Evolutionary conservation across 2,797 vertebrate genomes (phyloP).

Genomic region (Sebastes cheni): DNA sequence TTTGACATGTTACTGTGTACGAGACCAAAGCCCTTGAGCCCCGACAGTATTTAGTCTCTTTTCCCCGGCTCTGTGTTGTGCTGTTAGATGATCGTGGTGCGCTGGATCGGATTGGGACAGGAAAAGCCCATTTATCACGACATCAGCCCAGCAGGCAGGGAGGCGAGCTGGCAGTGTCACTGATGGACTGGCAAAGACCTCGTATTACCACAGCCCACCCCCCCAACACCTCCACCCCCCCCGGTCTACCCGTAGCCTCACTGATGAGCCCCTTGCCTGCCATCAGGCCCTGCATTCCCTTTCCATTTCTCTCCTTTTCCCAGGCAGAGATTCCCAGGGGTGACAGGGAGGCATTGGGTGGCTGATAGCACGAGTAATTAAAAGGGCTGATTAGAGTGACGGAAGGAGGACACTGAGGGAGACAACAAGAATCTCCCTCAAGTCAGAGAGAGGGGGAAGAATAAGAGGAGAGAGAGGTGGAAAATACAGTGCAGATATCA

Average conservation of each 20-base stretch:
- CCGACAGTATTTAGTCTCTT: not conserved
- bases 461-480: not conserved
- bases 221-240: no score
- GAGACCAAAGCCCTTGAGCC: slow-evolving; percentile 22
- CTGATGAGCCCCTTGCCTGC: slow-evolving; percentile 45
- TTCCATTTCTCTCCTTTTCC: slow-evolving; percentile 26
- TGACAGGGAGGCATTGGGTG: slow-evolving; percentile 58
- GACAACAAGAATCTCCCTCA: slow-evolving; percentile 45
- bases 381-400: slow-evolving; percentile 79
- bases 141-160: slow-evolving; percentile 51
- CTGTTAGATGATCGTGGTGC: not conserved
- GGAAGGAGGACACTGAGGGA: slow-evolving; percentile 69
- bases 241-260: slow-evolving; percentile 32
- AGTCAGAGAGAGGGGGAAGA: not conserved
- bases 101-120: slow-evolving; percentile 23
- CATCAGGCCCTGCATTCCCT: slow-evolving; percentile 36
- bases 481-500: slow-evolving; percentile 27
- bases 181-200: slow-evolving; percentile 59
- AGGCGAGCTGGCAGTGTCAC: slow-evolving; percentile 56
- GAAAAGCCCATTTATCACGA: slow-evolving; percentile 69
- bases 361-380: slow-evolving; percentile 75
- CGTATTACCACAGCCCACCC: slow-evolving; percentile 28
- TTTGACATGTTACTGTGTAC: slow-evolving; percentile 2
- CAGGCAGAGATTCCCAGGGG: slow-evolving; percentile 60
- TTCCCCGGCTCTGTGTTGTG: slow-evolving; percentile 5